These are phyloP conservation scores for Lucifuga dentata DNA, from an alignment of 2,113 vertebrate species.

Conservation along the genomic window DNA sequence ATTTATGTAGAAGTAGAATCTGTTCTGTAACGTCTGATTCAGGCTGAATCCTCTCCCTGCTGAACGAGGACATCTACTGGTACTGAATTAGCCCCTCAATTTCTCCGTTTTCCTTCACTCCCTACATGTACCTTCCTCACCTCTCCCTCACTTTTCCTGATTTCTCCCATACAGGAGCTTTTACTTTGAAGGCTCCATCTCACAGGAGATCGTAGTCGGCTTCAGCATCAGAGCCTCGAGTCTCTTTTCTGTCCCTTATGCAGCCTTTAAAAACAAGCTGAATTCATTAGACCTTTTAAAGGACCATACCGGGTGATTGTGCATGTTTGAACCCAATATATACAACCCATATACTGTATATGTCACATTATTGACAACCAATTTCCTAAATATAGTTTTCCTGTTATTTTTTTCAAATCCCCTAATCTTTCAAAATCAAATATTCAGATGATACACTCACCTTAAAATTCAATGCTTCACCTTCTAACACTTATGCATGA, in stretches of 20 bases:
- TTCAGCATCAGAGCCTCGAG: conserved; percentile 26
- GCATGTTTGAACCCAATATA: too few species aligned
- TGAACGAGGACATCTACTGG: conserved; percentile 76
- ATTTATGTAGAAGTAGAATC: conserved; percentile 21
- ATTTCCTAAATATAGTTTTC: too few species aligned
- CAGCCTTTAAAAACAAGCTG: conserved; percentile 21
- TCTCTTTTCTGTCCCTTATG: background rate
- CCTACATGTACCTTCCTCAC: background rate
- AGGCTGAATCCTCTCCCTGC: conserved; percentile 44
- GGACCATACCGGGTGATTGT: too few species aligned
- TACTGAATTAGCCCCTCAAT: conserved; percentile 1
- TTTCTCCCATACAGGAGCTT: background rate
- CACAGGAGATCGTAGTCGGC: conserved; percentile 49
- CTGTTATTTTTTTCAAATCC: too few species aligned
- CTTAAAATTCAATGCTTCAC: too few species aligned
- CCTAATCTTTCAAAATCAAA: too few species aligned
- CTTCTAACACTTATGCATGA: too few species aligned
- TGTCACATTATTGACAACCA: too few species aligned
- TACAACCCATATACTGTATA: too few species aligned
- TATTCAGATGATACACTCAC: too few species aligned
- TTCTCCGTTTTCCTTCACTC: conserved; percentile 1
- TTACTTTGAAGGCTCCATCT: conserved; percentile 44
- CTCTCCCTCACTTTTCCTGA: conserved; percentile 7
- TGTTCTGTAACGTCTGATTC: conserved; percentile 16
- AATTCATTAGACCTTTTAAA: too few species aligned